Evolutionary conservation across 2,113 vertebrate species (phyloP), one percentile per base, ranked within the genome.

Genomic region (Xyrauchen texanus): DNA sequence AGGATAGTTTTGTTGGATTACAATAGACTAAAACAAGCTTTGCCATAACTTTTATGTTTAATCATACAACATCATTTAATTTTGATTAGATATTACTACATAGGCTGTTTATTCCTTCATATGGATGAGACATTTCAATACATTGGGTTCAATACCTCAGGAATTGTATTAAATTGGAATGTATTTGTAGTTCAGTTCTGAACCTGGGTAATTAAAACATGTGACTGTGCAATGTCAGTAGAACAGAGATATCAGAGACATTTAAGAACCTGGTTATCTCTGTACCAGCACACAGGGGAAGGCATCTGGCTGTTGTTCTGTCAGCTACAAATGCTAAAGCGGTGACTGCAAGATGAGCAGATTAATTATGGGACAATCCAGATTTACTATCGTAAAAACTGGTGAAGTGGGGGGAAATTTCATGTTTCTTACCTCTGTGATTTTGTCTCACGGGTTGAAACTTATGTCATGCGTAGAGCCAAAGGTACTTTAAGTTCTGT

Each of bases 201-300:
- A 34, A 34, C 21, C 21, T 12, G 49, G 49, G 62, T 79, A 72
- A 77, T 76, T 84, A 63, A 67, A 71, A 58, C 10, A 10, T 16
- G n/a, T n/a, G n/a, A 52, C 71, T 79, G 46, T 55, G 46, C 15
- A 70, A 15, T 67, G 13, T 71, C 78, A 57, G 69, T 81, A 66
- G 13, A 69, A 51, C 53, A n/a, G 44, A 53, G 69, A 15, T 68
- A 21, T 46, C 52, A 58, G 60, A 78, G 79, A 67, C 53, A 13
- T 76, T 70, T 78, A 79, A 76, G 65, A 68, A 77, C 67, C 72
- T 72, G 80, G 53, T 80, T 73, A 68, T 76, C 80, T 66, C 51
- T 66, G 65, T 44, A 71, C 68, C 64, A 55, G 21, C 21, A 49
- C 69, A 45, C 53, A 66, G 60, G 61, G 61, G 67, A 78, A 64